Conservation (phyloP, 2,797 vertebrate genomes). For the Gallinago solitaria region DNA sequence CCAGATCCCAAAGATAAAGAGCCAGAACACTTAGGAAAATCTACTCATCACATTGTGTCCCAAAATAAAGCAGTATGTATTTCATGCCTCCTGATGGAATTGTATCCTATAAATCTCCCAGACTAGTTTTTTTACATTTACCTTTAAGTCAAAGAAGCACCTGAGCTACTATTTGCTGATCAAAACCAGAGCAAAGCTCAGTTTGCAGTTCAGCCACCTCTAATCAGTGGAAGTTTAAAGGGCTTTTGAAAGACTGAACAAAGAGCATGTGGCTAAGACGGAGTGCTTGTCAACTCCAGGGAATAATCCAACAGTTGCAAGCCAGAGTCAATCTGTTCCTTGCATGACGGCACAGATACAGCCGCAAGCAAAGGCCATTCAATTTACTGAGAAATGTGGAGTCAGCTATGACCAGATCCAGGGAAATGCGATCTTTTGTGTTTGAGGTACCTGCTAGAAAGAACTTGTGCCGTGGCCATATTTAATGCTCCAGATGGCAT, state of each 20-base stretch:
- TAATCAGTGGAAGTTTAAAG: constrained; percentile 48
- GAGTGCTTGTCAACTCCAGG: constrained; percentile 43
- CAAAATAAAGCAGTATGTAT: not conserved
- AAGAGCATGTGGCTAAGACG: constrained; percentile 16
- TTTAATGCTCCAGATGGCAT: not conserved
- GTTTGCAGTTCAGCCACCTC: constrained; percentile 28
- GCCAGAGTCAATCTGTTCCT: constrained; percentile 45
- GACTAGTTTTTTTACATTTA: not conserved
- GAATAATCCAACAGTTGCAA: constrained; percentile 23
- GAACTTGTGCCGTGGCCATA: not conserved
- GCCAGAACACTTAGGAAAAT: not conserved
- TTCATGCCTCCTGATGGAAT: not conserved
- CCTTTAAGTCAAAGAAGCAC: not conserved
- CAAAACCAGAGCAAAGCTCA: constrained; percentile 8
- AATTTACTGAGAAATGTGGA: not conserved
- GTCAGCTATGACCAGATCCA: not conserved
- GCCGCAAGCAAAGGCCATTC: not conserved
- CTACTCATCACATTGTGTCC: not conserved
- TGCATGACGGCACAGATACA: not conserved
- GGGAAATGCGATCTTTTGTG: not conserved
- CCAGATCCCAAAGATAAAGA: not conserved
- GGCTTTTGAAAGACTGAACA: constrained; percentile 53
- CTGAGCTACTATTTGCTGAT: not conserved
- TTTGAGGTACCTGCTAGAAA: not conserved
- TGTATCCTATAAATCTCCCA: not conserved